phyloP scores from a whole-genome alignment of 2,113 vertebrate genomes.

The Trogon surrucura region DNA sequence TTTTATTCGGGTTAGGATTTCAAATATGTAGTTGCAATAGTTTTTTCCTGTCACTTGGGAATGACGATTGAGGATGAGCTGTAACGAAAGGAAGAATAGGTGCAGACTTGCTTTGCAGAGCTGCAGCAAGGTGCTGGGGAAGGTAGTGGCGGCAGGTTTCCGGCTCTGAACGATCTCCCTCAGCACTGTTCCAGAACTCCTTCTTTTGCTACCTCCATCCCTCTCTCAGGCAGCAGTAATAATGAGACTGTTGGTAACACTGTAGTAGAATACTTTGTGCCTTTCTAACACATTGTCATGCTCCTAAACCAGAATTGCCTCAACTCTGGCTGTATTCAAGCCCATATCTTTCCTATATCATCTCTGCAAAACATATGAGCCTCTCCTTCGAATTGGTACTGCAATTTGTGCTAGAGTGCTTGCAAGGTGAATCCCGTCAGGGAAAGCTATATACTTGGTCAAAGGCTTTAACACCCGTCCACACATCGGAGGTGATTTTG shows the following conservation, averaged over 20 bases:
- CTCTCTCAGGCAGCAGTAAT: not conserved
- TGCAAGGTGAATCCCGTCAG: not conserved
- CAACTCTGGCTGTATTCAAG: not conserved
- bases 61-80: slow-evolving; percentile 23
- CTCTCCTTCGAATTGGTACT: not conserved
- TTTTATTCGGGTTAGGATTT: slow-evolving; percentile 63
- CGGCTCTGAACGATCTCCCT: not conserved
- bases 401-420: not conserved
- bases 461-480: not conserved
- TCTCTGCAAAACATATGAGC: not conserved
- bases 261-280: not conserved
- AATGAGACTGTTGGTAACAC: not conserved
- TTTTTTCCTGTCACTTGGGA: slow-evolving; percentile 56
- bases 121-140: not conserved
- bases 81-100: slow-evolving; percentile 17
- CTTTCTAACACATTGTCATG: not conserved
- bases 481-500: not conserved
- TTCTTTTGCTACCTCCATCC: not conserved
- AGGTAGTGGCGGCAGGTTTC: not conserved
- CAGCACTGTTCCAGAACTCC: not conserved
- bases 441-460: not conserved
- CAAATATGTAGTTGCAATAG: slow-evolving; percentile 1
- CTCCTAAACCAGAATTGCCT: not conserved
- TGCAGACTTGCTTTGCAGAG: not conserved
- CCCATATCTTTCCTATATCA: not conserved